Base-by-base conservation (phyloP, 2,888 invertebrate genomes). In the Rhimphoctona megacephalus region DNA sequence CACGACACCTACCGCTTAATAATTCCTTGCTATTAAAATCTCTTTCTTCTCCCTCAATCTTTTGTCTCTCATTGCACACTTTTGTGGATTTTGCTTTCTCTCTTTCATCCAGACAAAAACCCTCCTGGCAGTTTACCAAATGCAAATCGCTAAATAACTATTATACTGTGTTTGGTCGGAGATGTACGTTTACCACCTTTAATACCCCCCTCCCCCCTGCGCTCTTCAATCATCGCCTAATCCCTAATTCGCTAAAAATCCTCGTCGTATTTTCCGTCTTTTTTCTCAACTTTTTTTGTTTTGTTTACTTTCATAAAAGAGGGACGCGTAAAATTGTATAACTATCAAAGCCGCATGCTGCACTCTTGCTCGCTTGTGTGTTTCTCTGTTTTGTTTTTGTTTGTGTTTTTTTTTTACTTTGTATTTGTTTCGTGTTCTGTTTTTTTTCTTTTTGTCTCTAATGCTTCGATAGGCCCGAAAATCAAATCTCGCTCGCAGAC, bases 381-480 rank as follows among this genome's bases (percentile, higher is more conserved):
- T 90, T 85, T 84, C 81, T 67, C 76, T 87, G 76, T 85, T 87
- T 85, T 66, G 49, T 81, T 57, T 74, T 46, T 85, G 33, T 88
- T 90, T 79, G 85, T 78, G 86, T 84, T 83, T 73, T 67, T 33
- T 86, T 84, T 85, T 61, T 43, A 64, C n/a, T 33, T 80, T 49
- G 80, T 52, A 22, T 46, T 49, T 49, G 30, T 30, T 49, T 70
- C 70, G 70, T 54, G 73, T 33, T 36, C 6, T 73, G 54, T 72
- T 72, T 33, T 83, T 73, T 83, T 33, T 49, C 39, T 14, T 86
- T 81, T 88, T 81, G 54, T 88, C 86, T 85, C 91, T 93, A 93
- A 93, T 93, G 93, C 92, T 93, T 93, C 89, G 88, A 91, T 94
- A 94, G 93, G 93, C 93, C 93, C 93, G 91, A 92, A 92, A 92